Percentiles rank a stretch among this genome's conserved stretches.
These are phyloP conservation scores for Whitmania pigra DNA, from an alignment of 1,140 invertebrate species.

Conservation along the genomic window DNA sequence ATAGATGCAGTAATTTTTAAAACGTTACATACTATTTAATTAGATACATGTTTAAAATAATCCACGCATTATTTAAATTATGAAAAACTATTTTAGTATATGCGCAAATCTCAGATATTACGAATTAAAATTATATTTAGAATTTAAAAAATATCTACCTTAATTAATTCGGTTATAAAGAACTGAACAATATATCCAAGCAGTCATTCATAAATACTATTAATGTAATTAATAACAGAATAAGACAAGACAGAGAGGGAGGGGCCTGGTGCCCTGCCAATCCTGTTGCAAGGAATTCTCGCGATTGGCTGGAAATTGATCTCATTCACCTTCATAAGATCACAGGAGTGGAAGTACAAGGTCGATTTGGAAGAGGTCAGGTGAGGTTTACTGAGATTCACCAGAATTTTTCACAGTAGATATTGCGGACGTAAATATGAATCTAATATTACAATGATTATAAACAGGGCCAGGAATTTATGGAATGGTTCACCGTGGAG, in stretches of 20 bases:
- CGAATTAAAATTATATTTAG: no score
- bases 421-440: no score
- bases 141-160: no score
- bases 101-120: no score
- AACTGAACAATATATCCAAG: neutral
- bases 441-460: no score
- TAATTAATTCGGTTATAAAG: no score
- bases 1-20: no score
- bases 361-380: conserved; percentile 79
- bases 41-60: no score
- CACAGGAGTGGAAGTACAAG: conserved; percentile 71
- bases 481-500: conserved; percentile 19
- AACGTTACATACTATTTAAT: no score
- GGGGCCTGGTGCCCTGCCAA: conserved; percentile 90
- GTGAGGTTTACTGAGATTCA: conserved; percentile 26
- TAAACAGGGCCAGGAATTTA: conserved; percentile 24
- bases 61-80: no score
- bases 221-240: conserved; percentile 47
- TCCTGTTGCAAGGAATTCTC: conserved; percentile 67
- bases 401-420: no score
- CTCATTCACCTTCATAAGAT: conserved; percentile 62
- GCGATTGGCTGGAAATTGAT: conserved; percentile 83
- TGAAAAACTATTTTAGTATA: no score
- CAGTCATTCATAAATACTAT: neutral
- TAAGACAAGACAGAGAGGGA: conserved; percentile 70